A percentile compares a stretch with the other conserved stretches of the same genome.
Evolutionary conservation across 2,113 vertebrate species (phyloP).

Genomic region (Saiga tatarica): DNA sequence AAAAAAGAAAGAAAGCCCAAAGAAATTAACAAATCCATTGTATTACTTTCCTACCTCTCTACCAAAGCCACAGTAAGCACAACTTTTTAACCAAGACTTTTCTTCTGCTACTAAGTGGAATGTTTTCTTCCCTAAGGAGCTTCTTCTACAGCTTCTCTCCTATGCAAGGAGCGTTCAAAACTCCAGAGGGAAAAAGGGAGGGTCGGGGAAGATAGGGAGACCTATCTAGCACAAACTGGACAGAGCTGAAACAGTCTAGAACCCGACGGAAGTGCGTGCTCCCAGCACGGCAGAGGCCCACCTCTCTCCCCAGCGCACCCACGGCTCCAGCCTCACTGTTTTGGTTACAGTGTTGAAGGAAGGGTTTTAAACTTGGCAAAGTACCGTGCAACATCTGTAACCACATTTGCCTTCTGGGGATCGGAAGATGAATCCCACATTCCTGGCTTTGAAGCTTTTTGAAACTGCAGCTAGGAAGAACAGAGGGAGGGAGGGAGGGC

Average conservation of each 20-base stretch:
- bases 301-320: conserved; percentile 6
- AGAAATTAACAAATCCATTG: conserved; percentile 2
- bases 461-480: conserved; percentile 73
- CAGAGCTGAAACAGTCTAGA: conserved; percentile 75
- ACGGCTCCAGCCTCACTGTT: conserved; percentile 57
- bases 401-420: conserved; percentile 79
- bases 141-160: conserved; percentile 4
- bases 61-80: conserved; percentile 62
- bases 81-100: conserved; percentile 58
- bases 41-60: conserved; percentile 29
- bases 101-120: conserved; percentile 75
- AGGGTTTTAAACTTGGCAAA: conserved; percentile 78
- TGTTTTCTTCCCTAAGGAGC: conserved; percentile 62
- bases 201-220: neutral
- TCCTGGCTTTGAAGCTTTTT: conserved; percentile 79
- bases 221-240: conserved; percentile 72
- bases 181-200: neutral
- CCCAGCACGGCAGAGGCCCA: neutral
- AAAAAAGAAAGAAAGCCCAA: neutral
- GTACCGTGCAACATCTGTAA: conserved; percentile 78
- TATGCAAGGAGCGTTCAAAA: neutral
- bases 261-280: conserved; percentile 64
- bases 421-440: conserved; percentile 80
- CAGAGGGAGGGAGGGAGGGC: conserved; percentile 58
- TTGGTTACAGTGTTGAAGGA: conserved; percentile 69